Evolutionary conservation across 2,888 invertebrate genomes (phyloP).

Genomic region (Trichopoda pennipes): DNA sequence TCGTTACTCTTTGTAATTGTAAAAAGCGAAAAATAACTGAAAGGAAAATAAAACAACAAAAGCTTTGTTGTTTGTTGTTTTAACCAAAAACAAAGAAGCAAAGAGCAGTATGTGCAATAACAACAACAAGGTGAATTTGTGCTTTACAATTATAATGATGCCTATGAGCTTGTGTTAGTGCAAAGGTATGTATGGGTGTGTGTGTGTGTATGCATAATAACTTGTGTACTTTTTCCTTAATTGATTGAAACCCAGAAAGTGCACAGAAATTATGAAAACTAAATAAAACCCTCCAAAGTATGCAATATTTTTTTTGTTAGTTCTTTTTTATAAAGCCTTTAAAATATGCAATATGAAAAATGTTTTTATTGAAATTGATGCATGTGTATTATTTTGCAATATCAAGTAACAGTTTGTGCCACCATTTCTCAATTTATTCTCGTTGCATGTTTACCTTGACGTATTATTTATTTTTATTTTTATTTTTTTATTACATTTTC

Average conservation of each 20-base stretch:
- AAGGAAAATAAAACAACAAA: slow-evolving; percentile 24
- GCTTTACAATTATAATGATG: slow-evolving; percentile 15
- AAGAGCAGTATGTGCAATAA: background rate
- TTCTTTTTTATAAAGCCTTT: slow-evolving; percentile 46
- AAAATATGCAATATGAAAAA: slow-evolving; percentile 49
- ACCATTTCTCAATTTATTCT: no score
- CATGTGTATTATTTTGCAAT: background rate
- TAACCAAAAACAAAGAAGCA: slow-evolving; percentile 10
- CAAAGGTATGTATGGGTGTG: background rate
- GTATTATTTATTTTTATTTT: no score
- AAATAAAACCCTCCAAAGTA: slow-evolving; percentile 41
- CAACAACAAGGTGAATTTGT: background rate
- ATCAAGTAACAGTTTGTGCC: slow-evolving; percentile 41
- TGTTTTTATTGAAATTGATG: background rate
- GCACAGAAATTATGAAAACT: background rate
- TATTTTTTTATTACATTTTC: no score
- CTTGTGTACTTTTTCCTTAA: background rate
- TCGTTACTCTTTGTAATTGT: slow-evolving; percentile 33
- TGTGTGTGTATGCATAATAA: background rate
- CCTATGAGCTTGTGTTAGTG: background rate
- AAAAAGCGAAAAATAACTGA: slow-evolving; percentile 15
- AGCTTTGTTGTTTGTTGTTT: slow-evolving; percentile 28
- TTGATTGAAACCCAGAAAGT: slow-evolving; percentile 22
- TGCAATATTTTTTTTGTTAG: slow-evolving; percentile 61
- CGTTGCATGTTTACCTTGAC: no score